A percentile compares a stretch with the other conserved stretches of the same genome.
Conservation (phyloP, 2,888 invertebrate genomes). For the Aspidiotus destructor region DNA sequence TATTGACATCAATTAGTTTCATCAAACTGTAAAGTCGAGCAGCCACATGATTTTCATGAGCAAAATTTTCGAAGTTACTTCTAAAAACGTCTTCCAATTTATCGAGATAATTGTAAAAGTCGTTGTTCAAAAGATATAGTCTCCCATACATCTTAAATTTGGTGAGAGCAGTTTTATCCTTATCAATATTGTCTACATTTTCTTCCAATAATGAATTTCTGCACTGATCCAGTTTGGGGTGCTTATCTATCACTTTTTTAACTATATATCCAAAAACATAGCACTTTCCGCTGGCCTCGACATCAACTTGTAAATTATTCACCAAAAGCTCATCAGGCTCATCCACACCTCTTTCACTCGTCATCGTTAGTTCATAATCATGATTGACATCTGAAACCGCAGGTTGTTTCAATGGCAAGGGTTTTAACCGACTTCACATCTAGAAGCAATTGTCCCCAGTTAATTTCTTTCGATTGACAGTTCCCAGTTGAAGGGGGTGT, state of each 20-base stretch:
- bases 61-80: slow-evolving; percentile 1
- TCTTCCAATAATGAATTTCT: background rate
- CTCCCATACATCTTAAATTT: background rate
- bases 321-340: background rate
- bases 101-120: background rate
- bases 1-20: background rate
- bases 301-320: background rate
- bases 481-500: background rate
- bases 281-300: background rate
- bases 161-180: background rate
- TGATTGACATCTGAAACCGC: background rate
- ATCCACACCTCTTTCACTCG: background rate
- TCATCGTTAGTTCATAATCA: background rate
- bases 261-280: background rate
- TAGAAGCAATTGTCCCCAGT: background rate
- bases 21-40: background rate
- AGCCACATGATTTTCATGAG: background rate
- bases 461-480: background rate
- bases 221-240: background rate
- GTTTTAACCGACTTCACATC: background rate
- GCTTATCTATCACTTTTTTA: background rate
- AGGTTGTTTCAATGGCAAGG: background rate
- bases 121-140: background rate
- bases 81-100: background rate
- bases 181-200: background rate